A percentile compares a stretch with the other conserved stretches of the same genome.
Evolutionary conservation across 2,888 invertebrate species (phyloP).

Genomic region (Aquatica leii): DNA sequence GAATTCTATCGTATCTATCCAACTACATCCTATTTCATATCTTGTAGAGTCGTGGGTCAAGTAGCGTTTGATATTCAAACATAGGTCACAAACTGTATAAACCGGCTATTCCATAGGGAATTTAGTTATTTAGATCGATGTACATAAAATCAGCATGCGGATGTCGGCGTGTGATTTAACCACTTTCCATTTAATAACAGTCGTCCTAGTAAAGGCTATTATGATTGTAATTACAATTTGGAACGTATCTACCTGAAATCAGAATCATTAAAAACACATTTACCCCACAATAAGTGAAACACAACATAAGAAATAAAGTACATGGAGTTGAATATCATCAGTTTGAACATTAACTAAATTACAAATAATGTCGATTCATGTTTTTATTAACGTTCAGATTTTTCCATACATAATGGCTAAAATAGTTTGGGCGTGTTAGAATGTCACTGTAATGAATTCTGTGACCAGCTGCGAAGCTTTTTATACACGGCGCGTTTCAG

Average conservation of each 20-base stretch:
- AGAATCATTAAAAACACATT: conserved; percentile 35
- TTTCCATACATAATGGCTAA: conserved; percentile 52
- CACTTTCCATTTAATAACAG: conserved; percentile 26
- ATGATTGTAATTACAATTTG: conserved; percentile 19
- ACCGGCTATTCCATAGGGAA: conserved; percentile 29
- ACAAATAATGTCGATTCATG: conserved; percentile 40
- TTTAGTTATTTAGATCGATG: conserved; percentile 33
- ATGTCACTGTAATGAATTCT: conserved; percentile 56
- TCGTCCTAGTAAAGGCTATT: conserved; percentile 14
- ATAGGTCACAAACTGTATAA: conserved; percentile 38
- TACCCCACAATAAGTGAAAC: conserved; percentile 18
- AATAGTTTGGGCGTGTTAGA: conserved; percentile 55
- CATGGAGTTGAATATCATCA: not conserved
- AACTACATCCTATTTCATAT: conserved; percentile 40
- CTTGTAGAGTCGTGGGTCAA: conserved; percentile 46
- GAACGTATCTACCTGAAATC: conserved; percentile 19
- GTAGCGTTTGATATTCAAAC: conserved; percentile 45
- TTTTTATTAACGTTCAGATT: conserved; percentile 53
- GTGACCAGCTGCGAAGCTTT: conserved; percentile 55
- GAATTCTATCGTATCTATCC: conserved; percentile 35
- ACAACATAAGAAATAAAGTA: conserved; percentile 15
- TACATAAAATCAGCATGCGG: conserved; percentile 37
- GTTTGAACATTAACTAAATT: conserved; percentile 9
- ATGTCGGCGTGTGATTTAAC: conserved; percentile 31
- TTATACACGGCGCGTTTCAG: conserved; percentile 50